These are phyloP conservation scores for Nothoprocta perdicaria DNA, from an alignment of 2,113 vertebrate species.

Conservation along the genomic window DNA sequence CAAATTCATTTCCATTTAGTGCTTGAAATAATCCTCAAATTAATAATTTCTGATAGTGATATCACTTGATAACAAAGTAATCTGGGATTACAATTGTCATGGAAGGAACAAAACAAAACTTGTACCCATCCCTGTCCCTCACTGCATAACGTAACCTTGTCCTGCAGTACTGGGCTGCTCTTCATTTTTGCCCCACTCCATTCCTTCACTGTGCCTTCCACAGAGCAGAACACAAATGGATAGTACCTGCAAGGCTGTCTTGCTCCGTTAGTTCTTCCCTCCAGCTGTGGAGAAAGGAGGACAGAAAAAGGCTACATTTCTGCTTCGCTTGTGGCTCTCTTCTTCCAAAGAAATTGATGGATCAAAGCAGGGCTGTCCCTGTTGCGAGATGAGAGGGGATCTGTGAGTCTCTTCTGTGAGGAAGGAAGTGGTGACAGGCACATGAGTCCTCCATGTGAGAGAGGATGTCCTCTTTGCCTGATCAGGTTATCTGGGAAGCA, in stretches of 20 bases:
- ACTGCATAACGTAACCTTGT: not conserved
- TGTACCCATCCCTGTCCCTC: not conserved
- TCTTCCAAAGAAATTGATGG: too few relatives aligned
- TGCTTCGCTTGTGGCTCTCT: not conserved
- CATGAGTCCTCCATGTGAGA: too few relatives aligned
- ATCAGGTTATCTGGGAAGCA: not conserved
- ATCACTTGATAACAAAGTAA: not conserved
- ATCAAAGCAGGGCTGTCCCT: too few relatives aligned
- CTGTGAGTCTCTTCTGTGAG: too few relatives aligned
- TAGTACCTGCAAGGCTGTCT: not conserved
- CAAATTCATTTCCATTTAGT: not conserved
- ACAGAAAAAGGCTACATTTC: not conserved
- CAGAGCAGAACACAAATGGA: accelerated
- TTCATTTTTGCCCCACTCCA: not conserved
- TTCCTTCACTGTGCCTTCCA: accelerated
- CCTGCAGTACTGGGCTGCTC: too few relatives aligned
- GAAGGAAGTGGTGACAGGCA: too few relatives aligned
- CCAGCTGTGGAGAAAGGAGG: not conserved
- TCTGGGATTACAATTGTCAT: not conserved
- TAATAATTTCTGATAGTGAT: not conserved
- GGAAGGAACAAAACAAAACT: not conserved
- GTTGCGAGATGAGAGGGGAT: too few relatives aligned
- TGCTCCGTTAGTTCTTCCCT: not conserved
- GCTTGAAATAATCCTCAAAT: not conserved
- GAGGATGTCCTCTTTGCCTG: not conserved